phyloP scores from a whole-genome alignment of 2,888 invertebrate species.

The Homarus gammarus region DNA sequence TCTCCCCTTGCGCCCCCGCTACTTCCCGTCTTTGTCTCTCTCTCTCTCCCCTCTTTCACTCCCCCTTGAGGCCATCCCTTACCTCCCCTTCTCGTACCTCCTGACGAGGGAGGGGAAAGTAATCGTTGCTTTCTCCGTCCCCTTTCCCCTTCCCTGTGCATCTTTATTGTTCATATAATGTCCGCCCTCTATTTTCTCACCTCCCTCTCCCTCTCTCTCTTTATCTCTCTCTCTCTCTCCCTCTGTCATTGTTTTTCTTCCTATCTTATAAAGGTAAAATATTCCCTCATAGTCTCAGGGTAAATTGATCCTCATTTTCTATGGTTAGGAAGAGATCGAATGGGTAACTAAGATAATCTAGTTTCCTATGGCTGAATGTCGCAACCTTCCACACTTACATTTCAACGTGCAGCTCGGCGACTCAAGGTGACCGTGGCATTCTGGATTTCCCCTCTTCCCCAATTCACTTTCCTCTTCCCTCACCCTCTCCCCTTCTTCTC shows the following conservation, averaged over 20 bases:
- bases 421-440: constrained; percentile 63
- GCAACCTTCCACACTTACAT: constrained; percentile 1
- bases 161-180: constrained; percentile 72
- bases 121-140: constrained; percentile 67
- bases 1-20: constrained; percentile 52
- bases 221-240: constrained; percentile 37
- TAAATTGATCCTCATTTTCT: not conserved
- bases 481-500: constrained; percentile 64
- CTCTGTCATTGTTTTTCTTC: constrained; percentile 16
- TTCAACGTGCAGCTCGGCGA: constrained; percentile 22
- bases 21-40: constrained; percentile 54
- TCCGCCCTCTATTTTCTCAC: constrained; percentile 65
- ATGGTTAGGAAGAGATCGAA: not conserved
- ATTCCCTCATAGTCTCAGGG: not conserved
- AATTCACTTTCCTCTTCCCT: constrained; percentile 67
- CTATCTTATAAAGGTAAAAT: not conserved
- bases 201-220: constrained; percentile 55
- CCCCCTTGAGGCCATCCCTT: constrained; percentile 71
- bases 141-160: constrained; percentile 66
- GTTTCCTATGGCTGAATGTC: not conserved
- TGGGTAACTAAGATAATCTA: not conserved
- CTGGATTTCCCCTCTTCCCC: constrained; percentile 64
- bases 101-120: constrained; percentile 64
- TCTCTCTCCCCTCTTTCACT: constrained; percentile 44
- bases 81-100: constrained; percentile 48